Evolutionary conservation across 2,888 invertebrate genomes (phyloP).

Genomic region (Acanthopleura granulata): DNA sequence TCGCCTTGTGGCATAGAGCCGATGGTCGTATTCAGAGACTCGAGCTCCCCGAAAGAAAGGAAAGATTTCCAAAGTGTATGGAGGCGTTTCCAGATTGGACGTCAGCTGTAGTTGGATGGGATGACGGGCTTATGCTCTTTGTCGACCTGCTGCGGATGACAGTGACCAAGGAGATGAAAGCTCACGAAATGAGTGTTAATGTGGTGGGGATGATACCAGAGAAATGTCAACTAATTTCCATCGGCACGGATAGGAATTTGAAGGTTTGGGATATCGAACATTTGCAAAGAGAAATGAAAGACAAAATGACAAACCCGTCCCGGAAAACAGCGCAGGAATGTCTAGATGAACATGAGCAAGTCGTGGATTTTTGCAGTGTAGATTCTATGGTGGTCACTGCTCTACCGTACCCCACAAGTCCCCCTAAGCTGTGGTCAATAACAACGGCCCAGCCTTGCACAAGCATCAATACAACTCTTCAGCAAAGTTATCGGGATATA

Average conservation of each 20-base stretch:
- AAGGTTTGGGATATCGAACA: slow-evolving; percentile 16
- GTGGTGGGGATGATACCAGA: not conserved
- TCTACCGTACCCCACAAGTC: slow-evolving; percentile 1
- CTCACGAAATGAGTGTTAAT: slow-evolving; percentile 8
- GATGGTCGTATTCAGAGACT: not conserved
- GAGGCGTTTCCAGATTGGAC: slow-evolving; percentile 12
- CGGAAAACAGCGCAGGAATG: not conserved
- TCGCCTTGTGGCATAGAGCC: not conserved
- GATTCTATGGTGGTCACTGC: not conserved
- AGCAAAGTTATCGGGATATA: not conserved
- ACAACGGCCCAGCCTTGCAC: not conserved
- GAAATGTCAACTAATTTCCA: not conserved
- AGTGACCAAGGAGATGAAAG: not conserved
- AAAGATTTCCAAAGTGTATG: slow-evolving; percentile 14
- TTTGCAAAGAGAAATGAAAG: not conserved
- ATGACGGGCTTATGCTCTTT: slow-evolving; percentile 6
- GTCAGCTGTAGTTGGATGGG: not conserved
- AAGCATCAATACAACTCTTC: not conserved
- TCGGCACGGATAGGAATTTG: slow-evolving; percentile 7
- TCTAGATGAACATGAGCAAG: not conserved
- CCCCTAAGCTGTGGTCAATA: not conserved
- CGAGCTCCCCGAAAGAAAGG: not conserved
- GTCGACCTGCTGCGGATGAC: not conserved
- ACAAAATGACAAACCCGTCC: not conserved
- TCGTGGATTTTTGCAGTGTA: not conserved